phyloP scores from a whole-genome alignment of 2,888 invertebrate species.

The Drosophila bunnanda region DNA sequence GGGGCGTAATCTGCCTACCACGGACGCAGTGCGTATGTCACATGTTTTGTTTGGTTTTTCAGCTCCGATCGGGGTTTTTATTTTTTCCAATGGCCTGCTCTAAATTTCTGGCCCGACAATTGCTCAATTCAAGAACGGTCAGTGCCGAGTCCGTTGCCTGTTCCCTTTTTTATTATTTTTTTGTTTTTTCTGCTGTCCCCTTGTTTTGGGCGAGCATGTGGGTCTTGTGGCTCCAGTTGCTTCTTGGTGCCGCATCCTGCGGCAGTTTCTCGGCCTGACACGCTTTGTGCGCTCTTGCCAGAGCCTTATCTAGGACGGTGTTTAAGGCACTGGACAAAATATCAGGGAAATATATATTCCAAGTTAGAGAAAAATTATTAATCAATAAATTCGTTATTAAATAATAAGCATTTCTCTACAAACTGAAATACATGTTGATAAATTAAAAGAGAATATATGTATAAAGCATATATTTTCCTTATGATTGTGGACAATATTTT shows the following conservation, averaged over 20 bases:
- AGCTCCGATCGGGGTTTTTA: constrained; percentile 19
- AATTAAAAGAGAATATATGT: no score
- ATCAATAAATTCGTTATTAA: neutral
- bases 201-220: constrained; percentile 26
- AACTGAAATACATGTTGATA: no score
- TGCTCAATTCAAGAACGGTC: constrained; percentile 71
- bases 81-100: constrained; percentile 50
- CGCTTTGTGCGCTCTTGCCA: constrained; percentile 60
- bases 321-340: neutral
- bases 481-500: no score
- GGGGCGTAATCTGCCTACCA: constrained; percentile 33
- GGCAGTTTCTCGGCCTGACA: constrained; percentile 64
- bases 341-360: neutral
- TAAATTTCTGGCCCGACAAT: constrained; percentile 74
- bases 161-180: constrained; percentile 17
- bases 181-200: constrained; percentile 19
- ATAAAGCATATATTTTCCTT: neutral
- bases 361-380: neutral
- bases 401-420: no score
- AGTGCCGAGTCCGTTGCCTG: constrained; percentile 35
- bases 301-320: constrained; percentile 54
- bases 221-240: constrained; percentile 29
- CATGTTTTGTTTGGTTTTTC: constrained; percentile 62
- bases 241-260: constrained; percentile 59
- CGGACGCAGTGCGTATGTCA: constrained; percentile 75